Evolutionary conservation across 2,113 vertebrate species (phyloP).

Genomic region (Chaetodon trifascialis): DNA sequence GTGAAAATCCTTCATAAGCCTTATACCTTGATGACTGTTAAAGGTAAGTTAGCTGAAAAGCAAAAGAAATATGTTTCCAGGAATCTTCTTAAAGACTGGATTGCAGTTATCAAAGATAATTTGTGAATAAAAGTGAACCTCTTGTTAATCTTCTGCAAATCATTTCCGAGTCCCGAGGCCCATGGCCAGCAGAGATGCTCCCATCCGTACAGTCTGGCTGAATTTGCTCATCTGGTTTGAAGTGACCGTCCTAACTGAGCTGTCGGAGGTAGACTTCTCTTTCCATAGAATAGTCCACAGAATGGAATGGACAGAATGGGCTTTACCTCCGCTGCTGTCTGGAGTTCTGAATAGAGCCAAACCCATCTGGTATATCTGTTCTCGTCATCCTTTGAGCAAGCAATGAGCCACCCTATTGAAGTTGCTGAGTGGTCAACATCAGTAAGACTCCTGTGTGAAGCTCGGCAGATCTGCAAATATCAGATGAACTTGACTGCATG

Average conservation of each 20-base stretch:
- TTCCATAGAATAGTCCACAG: too few relatives aligned
- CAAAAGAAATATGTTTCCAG: not conserved
- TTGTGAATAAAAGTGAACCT: not conserved
- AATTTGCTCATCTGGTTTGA: conserved; percentile 3
- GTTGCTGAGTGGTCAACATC: not conserved
- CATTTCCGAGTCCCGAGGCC: not conserved
- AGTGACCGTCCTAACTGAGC: conserved; percentile 1
- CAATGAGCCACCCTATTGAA: not conserved
- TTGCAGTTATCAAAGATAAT: not conserved
- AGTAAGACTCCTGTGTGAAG: not conserved
- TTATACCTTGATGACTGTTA: not conserved
- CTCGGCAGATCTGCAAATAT: not conserved
- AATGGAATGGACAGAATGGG: not conserved
- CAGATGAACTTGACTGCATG: not conserved
- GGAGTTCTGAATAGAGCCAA: conserved; percentile 12
- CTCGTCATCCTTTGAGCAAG: not conserved
- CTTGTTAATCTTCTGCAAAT: not conserved
- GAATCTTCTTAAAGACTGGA: not conserved
- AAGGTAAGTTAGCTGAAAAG: not conserved
- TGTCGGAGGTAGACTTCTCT: conserved; percentile 9
- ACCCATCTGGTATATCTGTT: not conserved
- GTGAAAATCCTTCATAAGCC: not conserved
- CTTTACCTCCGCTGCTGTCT: conserved; percentile 2
- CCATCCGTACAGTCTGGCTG: not conserved
- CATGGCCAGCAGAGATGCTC: not conserved